A percentile compares a stretch with the other conserved stretches of the same genome.
Evolutionary conservation across 2,113 vertebrate species (phyloP).

Genomic region (Monarcha castaneiventris): DNA sequence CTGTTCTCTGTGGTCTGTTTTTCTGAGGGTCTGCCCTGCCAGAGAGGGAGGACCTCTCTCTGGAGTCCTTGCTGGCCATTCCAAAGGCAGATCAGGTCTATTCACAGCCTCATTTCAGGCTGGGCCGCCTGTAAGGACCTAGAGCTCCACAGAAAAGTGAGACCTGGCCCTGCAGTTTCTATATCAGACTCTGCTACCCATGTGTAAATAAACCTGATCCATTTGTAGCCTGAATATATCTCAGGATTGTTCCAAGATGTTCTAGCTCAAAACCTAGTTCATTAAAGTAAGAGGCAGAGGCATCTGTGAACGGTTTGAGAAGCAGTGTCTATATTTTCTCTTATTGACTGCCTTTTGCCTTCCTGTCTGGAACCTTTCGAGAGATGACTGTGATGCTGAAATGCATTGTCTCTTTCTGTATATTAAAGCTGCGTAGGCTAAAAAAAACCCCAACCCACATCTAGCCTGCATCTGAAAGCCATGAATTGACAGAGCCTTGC

Average conservation of each 20-base stretch:
- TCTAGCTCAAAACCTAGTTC: conserved; percentile 5
- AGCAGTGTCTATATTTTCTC: conserved; percentile 2
- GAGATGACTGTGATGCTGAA: not conserved
- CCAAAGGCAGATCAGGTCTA: not conserved
- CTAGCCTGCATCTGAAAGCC: not conserved
- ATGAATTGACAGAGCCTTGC: conserved; percentile 6
- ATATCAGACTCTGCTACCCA: not conserved
- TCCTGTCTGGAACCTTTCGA: conserved; percentile 15
- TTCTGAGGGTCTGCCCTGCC: not conserved
- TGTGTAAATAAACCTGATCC: not conserved
- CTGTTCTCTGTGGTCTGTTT: not conserved
- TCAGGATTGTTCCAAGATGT: not conserved
- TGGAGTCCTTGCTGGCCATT: not conserved
- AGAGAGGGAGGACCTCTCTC: not conserved
- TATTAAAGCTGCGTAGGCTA: not conserved
- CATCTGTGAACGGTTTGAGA: not conserved
- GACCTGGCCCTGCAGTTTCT: not conserved
- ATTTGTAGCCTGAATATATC: not conserved
- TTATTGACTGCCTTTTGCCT: conserved; percentile 18
- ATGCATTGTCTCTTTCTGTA: not conserved
- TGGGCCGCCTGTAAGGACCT: not conserved
- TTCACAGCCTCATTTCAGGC: not conserved
- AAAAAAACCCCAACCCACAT: not conserved
- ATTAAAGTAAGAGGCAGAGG: conserved; percentile 9
- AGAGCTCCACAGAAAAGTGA: not conserved